A percentile compares a stretch with the other conserved stretches of the same genome.
These are phyloP conservation scores for Megathymus violae DNA, from an alignment of 1,140 invertebrate species.

Conservation along the genomic window DNA sequence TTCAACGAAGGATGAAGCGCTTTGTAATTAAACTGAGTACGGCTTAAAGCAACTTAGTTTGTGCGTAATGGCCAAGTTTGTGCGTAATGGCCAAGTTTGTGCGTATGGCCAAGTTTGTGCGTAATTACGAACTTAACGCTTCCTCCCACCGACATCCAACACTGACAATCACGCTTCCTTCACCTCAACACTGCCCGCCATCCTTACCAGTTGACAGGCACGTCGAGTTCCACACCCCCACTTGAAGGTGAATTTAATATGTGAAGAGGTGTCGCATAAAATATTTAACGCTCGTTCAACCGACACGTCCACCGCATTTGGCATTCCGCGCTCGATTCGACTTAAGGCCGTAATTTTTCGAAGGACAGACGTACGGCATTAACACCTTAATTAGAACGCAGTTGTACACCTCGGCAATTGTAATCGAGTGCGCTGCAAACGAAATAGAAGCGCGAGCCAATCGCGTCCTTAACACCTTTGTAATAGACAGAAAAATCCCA, in stretches of 20 bases:
- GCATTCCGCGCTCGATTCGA: constrained; percentile 27
- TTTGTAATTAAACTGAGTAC: too few relatives aligned
- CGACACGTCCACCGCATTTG: constrained; percentile 28
- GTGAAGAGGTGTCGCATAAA: constrained; percentile 24
- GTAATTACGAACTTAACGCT: too few relatives aligned
- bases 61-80: too few relatives aligned
- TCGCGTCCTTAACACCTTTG: constrained; percentile 1
- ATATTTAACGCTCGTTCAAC: constrained; percentile 17
- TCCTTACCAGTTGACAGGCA: too few relatives aligned
- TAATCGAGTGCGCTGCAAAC: constrained; percentile 52
- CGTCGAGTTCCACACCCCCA: constrained; percentile 4
- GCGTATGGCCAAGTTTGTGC: too few relatives aligned
- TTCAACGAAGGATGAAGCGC: too few relatives aligned
- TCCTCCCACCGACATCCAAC: too few relatives aligned
- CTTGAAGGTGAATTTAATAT: constrained; percentile 4
- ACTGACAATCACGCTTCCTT: too few relatives aligned
- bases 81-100: too few relatives aligned
- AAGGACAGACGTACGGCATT: constrained; percentile 47
- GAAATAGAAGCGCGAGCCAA: constrained; percentile 8
- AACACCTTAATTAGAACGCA: constrained; percentile 68
- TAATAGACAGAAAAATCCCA: constrained; percentile 19
- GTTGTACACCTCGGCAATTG: constrained; percentile 55
- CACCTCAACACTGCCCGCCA: too few relatives aligned
- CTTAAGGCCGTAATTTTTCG: constrained; percentile 53
- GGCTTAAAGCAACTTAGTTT: too few relatives aligned